Evolutionary conservation across 2,797 vertebrate genomes (phyloP), one percentile per base, ranked within the genome.

Genomic region (Coregonus ussuriensis): DNA sequence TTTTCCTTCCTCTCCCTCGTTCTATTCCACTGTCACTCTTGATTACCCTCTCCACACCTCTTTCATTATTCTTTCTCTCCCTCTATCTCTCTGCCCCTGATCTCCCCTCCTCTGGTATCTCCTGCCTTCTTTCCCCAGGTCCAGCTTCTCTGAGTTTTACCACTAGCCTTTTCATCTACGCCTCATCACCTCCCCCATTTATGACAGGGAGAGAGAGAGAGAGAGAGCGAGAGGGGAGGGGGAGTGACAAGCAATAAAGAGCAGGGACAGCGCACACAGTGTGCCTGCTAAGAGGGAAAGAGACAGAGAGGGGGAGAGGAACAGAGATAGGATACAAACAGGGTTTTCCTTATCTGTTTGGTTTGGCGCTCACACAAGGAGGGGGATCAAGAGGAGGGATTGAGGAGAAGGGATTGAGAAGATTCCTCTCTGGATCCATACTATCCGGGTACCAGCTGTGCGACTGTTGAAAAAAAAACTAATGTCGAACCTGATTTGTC

Each of bases 201-300:
- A 81, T 84, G 78, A 80, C 62, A 65, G 74, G 80, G 14, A 83
- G 81, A 65, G 52, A 41, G 70, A 71, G 71, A 71, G 71, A 18
- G 66, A 52, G 63, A 63, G 35, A 37, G 79, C 83, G 85, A 85
- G 84, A 86, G 71, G 76, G 78, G 87, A 79, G 77, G 80, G 83
- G 83, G 85, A 86, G 88, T 82, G 88, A 88, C 83, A 86, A 91
- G 89, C 86, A 81, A 90, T 91, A 91, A 90, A 93, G 88, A 90
- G 84, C 88, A 82, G 86, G 79, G 85, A 89, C 83, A 84, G 79
- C 85, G 88, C 79, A 87, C 84, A 85, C 84, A 85, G 80, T 87
- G 83, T 86, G 88, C 77, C 79, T 86, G 79, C 15, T 71, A 68
- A 62, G 72, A 83, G 81, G 79, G 72, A 77, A 68, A 72, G 79